Evolutionary conservation across 1,140 invertebrate species (phyloP).

Genomic region (Drosophila serrata): DNA sequence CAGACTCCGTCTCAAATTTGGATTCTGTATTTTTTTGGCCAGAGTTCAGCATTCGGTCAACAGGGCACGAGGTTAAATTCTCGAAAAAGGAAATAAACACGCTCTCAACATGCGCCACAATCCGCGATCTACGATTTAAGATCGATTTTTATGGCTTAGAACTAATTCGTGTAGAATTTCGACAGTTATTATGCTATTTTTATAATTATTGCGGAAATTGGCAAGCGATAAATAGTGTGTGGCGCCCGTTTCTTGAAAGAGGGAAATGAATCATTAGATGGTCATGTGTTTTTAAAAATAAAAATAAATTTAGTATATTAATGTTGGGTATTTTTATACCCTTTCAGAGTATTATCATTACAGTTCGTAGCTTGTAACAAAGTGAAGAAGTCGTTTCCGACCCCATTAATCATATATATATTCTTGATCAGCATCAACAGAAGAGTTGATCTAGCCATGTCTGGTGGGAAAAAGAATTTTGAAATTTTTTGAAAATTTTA

Average conservation of each 20-base stretch:
- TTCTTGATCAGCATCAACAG: no score
- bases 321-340: no score
- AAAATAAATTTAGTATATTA: no score
- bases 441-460: no score
- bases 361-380: no score
- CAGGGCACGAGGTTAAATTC: slow-evolving; percentile 75
- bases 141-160: slow-evolving; percentile 38
- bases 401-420: no score
- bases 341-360: no score
- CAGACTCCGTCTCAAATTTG: slow-evolving; percentile 15
- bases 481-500: no score
- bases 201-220: slow-evolving; percentile 49
- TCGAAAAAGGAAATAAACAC: slow-evolving; percentile 58
- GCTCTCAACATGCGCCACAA: slow-evolving; percentile 20
- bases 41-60: slow-evolving; percentile 64
- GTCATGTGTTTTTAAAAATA: not conserved
- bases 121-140: not conserved
- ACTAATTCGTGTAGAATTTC: slow-evolving; percentile 33
- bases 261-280: slow-evolving; percentile 25
- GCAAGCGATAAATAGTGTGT: slow-evolving; percentile 30
- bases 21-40: slow-evolving; percentile 24
- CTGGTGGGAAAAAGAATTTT: no score
- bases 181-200: slow-evolving; percentile 20
- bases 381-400: no score
- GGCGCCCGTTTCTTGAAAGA: slow-evolving; percentile 1